Conservation (phyloP, 2,888 invertebrate genomes). For the Bhutanitis thaidina region DNA sequence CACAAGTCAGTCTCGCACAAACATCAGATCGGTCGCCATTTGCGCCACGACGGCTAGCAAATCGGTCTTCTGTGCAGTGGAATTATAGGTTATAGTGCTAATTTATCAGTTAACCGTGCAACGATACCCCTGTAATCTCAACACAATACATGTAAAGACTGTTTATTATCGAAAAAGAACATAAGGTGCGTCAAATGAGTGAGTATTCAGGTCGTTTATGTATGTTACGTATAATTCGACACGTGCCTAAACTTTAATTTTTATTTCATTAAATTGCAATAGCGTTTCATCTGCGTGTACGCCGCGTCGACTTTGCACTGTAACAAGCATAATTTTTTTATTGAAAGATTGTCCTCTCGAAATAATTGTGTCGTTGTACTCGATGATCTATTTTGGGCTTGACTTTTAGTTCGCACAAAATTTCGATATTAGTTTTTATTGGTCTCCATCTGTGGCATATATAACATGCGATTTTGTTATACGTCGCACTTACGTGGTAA, state of each 20-base stretch:
- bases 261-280: conserved; percentile 44
- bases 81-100: conserved; percentile 71
- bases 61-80: conserved; percentile 56
- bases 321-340: conserved; percentile 22
- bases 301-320: conserved; percentile 40
- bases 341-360: conserved; percentile 19
- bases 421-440: conserved; percentile 27
- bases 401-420: conserved; percentile 41
- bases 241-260: conserved; percentile 53
- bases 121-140: conserved; percentile 39
- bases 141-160: conserved; percentile 32
- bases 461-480: neutral
- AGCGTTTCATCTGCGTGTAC: conserved; percentile 34
- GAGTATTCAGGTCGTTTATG: conserved; percentile 40
- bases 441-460: conserved; percentile 2
- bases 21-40: conserved; percentile 74
- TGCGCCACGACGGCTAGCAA: conserved; percentile 72
- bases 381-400: conserved; percentile 63
- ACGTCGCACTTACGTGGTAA: conserved; percentile 5
- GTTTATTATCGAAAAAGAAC: conserved; percentile 38
- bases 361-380: conserved; percentile 33
- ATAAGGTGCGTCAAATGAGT: conserved; percentile 48
- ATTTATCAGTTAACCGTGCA: conserved; percentile 53
- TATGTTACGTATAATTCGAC: conserved; percentile 49
- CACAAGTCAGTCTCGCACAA: conserved; percentile 38